These are phyloP conservation scores for Brachionus koreanus DNA, from an alignment of 1,140 invertebrate species.

Conservation along the genomic window DNA sequence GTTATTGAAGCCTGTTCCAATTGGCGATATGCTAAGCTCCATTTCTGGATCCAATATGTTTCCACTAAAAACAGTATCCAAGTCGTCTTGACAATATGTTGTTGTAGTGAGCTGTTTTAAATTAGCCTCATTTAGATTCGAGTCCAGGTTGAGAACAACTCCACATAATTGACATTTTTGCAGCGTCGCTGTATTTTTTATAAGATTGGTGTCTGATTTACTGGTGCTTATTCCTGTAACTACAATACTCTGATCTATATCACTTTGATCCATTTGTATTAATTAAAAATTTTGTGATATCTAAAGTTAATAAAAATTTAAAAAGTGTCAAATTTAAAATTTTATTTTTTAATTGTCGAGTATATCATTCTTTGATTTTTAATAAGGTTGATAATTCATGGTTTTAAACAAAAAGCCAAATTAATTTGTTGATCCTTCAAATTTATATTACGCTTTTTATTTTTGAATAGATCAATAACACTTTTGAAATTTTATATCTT, in stretches of 20 bases:
- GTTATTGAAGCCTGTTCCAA: not conserved
- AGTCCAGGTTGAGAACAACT: not conserved
- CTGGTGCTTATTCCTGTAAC: not conserved
- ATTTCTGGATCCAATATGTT: constrained; percentile 30
- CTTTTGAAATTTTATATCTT: too few relatives aligned
- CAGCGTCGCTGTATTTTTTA: not conserved
- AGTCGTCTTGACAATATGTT: constrained; percentile 5
- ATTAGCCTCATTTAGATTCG: not conserved
- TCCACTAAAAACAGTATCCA: not conserved
- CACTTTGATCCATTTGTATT: constrained; percentile 12
- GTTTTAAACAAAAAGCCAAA: too few relatives aligned
- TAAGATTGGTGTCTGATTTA: not conserved
- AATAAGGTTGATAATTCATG: too few relatives aligned
- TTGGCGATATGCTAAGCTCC: constrained; percentile 15
- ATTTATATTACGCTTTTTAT: too few relatives aligned
- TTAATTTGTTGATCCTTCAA: too few relatives aligned
- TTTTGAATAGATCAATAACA: too few relatives aligned
- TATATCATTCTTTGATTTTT: too few relatives aligned
- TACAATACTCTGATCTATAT: constrained; percentile 37
- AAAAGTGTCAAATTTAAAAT: not conserved
- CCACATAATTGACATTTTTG: constrained; percentile 32
- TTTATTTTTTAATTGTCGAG: too few relatives aligned
- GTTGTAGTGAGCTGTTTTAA: not conserved
- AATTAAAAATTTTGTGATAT: too few relatives aligned
- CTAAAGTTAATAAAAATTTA: not conserved